Base-by-base conservation (phyloP, 2,888 invertebrate species). In the Alviniconcha strummeri region DNA sequence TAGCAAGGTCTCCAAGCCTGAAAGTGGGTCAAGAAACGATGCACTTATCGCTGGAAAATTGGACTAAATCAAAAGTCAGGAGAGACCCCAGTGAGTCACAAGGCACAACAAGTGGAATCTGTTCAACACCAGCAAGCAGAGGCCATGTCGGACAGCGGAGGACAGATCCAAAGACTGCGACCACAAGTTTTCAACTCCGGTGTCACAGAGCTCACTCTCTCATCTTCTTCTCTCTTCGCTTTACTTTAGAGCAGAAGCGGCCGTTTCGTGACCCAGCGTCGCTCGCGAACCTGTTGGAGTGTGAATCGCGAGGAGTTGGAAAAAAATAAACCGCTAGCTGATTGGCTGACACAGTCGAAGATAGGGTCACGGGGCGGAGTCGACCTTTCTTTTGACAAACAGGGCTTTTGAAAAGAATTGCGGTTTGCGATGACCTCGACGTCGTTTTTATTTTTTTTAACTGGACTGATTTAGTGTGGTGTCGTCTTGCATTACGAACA, bases 1-100 rank as follows among this genome's bases (percentile, higher is more conserved):
- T 8, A 52, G 78, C 60, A 60, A 17, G 52, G 19, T 60, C 77
- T 74, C 64, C 15, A 19, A 64, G 78, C 78, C 52, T 69, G 77
- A 82, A 82, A 82, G 82, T 82, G 77, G 82, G 82, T 82, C 82
- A 82, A 82, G 82, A 82, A 76, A 77, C 82, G 77, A 77, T 77
- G 82, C 19, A 56, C 69, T 57, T 60, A 52, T 9, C 7, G 60
- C 52, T 52, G 13, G 15, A 52, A 78, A 78, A 19, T 64, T 11
- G 56, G 76, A 69, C 6, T 15, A n/a, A 69, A 69, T 15, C 17
- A 15, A 69, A n/a, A 69, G n/a, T 15, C 19, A 57, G 15, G n/a
- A 13, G 4, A 36, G 57, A 60, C 64, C 60, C 78, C 52, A 19
- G 52, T 5, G 5, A 11, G 9, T 8, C 8, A 77, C 57, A 57